Evolutionary conservation across 23 tunicate species (phyloP).

Genomic region (Clavelina lepadiformis): DNA sequence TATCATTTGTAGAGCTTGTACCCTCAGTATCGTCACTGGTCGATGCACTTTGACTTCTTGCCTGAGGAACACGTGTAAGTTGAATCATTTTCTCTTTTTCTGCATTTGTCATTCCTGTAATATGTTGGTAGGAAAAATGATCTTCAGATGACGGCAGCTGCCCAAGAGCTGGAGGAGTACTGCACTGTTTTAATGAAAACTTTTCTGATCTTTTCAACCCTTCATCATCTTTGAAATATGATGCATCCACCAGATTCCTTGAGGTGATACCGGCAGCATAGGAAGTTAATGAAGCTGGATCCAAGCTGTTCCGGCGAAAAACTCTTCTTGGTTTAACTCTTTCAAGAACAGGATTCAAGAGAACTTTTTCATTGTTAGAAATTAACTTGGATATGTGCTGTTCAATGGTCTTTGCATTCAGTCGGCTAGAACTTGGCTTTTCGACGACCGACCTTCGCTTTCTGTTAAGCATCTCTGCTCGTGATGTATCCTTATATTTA

Average conservation of each 20-base stretch:
- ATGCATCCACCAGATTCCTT: constrained; percentile 8
- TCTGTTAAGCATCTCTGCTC: no score
- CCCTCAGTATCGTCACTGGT: background rate
- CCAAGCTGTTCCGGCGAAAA: constrained; percentile 62
- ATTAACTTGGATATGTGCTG: constrained; percentile 67
- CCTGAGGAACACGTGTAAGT: constrained; percentile 29
- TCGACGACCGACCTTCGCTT: background rate
- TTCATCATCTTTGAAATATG: background rate
- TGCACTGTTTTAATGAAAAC: background rate
- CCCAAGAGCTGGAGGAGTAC: background rate
- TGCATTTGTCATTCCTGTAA: constrained; percentile 8
- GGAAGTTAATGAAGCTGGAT: constrained; percentile 62
- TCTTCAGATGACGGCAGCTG: background rate
- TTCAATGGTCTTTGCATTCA: constrained; percentile 58
- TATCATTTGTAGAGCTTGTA: background rate
- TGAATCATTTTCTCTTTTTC: constrained; percentile 38
- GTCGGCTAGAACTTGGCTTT: constrained; percentile 3
- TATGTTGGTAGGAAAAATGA: background rate
- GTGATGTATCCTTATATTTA: no score
- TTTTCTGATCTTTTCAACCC: background rate
- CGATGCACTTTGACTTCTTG: background rate
- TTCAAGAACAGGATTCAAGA: constrained; percentile 57
- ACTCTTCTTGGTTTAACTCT: constrained; percentile 84
- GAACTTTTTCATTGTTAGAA: constrained; percentile 79
- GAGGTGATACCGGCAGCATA: constrained; percentile 11